Conservation (phyloP, 2,797 vertebrate genomes). For the Acrossocheilus fasciatus region DNA sequence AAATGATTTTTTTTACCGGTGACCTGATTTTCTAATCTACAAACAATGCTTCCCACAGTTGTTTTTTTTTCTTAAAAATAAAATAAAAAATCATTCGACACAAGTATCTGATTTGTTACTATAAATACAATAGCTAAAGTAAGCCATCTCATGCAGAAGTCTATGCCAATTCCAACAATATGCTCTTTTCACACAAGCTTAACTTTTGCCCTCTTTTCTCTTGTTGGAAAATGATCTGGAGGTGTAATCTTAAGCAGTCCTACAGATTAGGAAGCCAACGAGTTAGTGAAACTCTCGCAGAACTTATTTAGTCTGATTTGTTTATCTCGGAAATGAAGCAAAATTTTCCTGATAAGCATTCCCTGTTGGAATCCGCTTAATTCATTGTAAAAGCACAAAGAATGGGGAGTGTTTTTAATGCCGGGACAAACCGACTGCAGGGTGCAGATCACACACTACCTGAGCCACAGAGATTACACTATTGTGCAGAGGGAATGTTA, state of each 20-base stretch:
- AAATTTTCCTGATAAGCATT: conserved; percentile 74
- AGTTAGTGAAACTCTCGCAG: conserved; percentile 78
- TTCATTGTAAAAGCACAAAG: conserved; percentile 83
- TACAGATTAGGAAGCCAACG: conserved; percentile 74
- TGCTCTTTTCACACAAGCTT: conserved; percentile 77
- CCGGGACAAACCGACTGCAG: conserved; percentile 78
- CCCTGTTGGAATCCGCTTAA: conserved; percentile 81
- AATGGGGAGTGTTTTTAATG: conserved; percentile 78
- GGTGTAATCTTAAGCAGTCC: conserved; percentile 78
- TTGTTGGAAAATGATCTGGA: conserved; percentile 77
- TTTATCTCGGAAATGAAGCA: conserved; percentile 73
- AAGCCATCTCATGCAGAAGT: conserved; percentile 76
- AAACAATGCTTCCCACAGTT: conserved; percentile 79
- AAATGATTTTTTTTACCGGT: conserved; percentile 82
- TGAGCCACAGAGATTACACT: conserved; percentile 84
- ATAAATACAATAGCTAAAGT: conserved; percentile 80
- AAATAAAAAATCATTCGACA: conserved; percentile 69
- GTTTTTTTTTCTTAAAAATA: neutral
- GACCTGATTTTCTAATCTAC: conserved; percentile 86
- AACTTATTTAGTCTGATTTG: conserved; percentile 81
- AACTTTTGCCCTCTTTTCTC: conserved; percentile 75
- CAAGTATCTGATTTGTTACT: conserved; percentile 76
- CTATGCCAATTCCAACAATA: conserved; percentile 69
- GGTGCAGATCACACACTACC: conserved; percentile 84
- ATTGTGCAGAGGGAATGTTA: conserved; percentile 80